phyloP scores from a whole-genome alignment of 2,113 vertebrate genomes.

The Pachypanchax playfairii region DNA sequence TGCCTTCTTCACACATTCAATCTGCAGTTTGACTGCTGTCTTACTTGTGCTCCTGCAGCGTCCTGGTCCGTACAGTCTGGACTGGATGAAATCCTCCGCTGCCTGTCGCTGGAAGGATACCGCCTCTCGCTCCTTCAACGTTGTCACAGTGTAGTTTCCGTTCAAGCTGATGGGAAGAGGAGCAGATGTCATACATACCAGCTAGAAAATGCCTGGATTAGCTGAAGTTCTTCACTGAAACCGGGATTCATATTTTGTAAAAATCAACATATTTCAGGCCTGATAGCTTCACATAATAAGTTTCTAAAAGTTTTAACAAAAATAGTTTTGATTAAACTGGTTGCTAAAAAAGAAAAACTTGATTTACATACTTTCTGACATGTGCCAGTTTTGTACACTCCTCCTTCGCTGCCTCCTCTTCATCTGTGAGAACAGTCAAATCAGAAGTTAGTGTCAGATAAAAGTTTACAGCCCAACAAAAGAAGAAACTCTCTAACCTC shows the following conservation, averaged over 20 bases:
- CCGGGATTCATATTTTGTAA: no score
- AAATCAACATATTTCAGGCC: no score
- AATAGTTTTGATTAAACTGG: no score
- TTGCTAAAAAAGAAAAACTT: background rate
- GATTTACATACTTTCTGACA: conserved; percentile 31
- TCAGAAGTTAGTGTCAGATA: no score
- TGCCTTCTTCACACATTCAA: no score
- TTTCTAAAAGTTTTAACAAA: no score
- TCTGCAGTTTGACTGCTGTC: conserved; percentile 1
- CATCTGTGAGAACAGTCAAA: conserved; percentile 9
- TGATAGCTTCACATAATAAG: no score
- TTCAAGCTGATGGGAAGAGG: conserved; percentile 71
- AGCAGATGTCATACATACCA: background rate
- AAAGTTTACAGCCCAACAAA: background rate
- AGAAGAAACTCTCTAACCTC: conserved; percentile 52
- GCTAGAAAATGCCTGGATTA: no score
- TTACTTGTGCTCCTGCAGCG: conserved; percentile 85
- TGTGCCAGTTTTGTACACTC: background rate
- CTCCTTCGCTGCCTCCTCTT: conserved; percentile 5
- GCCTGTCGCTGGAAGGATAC: conserved; percentile 74
- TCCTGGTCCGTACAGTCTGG: conserved; percentile 83
- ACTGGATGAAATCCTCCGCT: conserved; percentile 82
- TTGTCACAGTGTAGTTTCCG: conserved; percentile 80
- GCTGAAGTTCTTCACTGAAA: no score
- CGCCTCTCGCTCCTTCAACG: conserved; percentile 65